Evolutionary conservation across 2,888 invertebrate genomes (phyloP).

Genomic region (Dasysyrphus tricinctus): DNA sequence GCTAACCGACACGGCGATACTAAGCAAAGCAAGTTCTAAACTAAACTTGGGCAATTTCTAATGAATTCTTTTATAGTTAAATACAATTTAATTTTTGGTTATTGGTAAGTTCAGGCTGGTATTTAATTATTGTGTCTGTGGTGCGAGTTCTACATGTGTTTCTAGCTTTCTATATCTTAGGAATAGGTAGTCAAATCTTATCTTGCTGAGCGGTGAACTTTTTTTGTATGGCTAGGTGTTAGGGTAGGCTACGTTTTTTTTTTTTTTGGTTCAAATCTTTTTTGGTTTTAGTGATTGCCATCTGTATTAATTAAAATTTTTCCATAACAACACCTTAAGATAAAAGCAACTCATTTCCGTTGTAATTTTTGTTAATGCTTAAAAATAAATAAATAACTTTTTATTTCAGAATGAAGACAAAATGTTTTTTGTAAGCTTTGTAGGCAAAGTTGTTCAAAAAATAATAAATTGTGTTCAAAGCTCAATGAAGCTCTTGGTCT

Average conservation of each 20-base stretch:
- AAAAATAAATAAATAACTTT: neutral
- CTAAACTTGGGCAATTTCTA: conserved; percentile 24
- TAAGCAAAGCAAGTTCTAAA: conserved; percentile 40
- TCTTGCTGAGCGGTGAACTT: neutral
- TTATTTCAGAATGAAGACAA: too few species aligned
- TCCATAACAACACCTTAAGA: neutral
- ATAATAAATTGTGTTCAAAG: too few species aligned
- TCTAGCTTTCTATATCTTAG: neutral
- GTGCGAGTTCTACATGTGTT: neutral
- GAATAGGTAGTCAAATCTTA: conserved; percentile 4
- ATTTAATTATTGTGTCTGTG: neutral
- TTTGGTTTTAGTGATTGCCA: neutral
- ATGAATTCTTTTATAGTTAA: conserved; percentile 60
- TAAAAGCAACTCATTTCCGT: neutral
- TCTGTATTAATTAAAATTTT: neutral
- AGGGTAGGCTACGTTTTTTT: too few species aligned
- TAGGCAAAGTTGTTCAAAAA: too few species aligned
- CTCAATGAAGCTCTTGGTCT: too few species aligned
- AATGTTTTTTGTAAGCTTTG: too few species aligned
- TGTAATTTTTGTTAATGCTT: neutral
- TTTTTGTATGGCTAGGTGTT: neutral
- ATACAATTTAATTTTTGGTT: neutral
- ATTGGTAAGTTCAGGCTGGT: neutral
- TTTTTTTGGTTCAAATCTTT: too few species aligned
- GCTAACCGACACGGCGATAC: neutral